Evolutionary conservation across 2,797 vertebrate species (phyloP).

Genomic region (Pteronotus mesoamericanus): DNA sequence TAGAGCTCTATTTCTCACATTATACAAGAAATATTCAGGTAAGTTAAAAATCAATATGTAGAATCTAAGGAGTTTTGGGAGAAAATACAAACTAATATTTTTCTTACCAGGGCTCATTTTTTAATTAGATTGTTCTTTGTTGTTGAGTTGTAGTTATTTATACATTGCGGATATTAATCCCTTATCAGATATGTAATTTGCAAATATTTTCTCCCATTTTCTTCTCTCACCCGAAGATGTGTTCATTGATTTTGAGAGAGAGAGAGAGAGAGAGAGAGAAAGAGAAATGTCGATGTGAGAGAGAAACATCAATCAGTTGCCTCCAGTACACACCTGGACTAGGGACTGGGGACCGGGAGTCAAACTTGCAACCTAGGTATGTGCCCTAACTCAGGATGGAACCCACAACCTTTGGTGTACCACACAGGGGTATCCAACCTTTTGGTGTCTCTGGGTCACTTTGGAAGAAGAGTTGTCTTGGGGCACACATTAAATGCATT

Average conservation of each 20-base stretch:
- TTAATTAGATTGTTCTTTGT: background rate
- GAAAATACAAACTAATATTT: too few relatives aligned
- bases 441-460: too few relatives aligned
- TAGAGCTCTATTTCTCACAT: too few relatives aligned
- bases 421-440: too few relatives aligned
- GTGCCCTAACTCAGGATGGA: background rate
- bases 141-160: background rate
- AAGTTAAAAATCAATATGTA: too few relatives aligned
- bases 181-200: background rate
- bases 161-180: background rate
- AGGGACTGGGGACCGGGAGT: background rate
- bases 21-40: too few relatives aligned
- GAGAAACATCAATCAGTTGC: background rate
- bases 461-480: too few relatives aligned
- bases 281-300: background rate
- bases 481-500: too few relatives aligned
- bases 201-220: background rate
- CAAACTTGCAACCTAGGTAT: background rate
- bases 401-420: background rate
- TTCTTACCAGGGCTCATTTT: background rate
- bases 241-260: background rate
- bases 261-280: background rate
- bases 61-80: too few relatives aligned
- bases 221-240: background rate
- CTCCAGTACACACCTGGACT: background rate